These are phyloP conservation scores for Alectoris magna DNA, from an alignment of 2,797 vertebrate genomes.

Conservation along the genomic window DNA sequence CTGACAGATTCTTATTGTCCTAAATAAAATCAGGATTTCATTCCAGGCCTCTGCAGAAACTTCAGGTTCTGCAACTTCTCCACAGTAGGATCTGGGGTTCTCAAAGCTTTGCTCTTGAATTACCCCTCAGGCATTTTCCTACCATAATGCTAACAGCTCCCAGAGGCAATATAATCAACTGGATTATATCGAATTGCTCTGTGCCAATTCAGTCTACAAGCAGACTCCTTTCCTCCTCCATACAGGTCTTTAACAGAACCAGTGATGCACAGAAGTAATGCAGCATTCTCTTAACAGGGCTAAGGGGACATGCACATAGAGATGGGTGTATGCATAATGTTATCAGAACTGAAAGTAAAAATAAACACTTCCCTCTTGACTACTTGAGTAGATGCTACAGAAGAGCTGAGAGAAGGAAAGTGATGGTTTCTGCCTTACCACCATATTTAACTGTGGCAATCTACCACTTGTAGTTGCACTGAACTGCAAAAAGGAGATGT, in stretches of 20 bases:
- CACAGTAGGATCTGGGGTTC: not conserved
- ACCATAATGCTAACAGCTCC: not conserved
- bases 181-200: not conserved
- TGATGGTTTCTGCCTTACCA: not conserved
- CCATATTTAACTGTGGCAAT: not conserved
- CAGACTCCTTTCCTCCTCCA: not conserved
- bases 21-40: not conserved
- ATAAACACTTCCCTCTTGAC: not conserved
- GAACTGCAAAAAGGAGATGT: not conserved
- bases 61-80: not conserved
- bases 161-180: not conserved
- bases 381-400: not conserved
- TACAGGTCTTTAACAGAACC: not conserved
- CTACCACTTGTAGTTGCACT: not conserved
- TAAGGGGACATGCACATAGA: not conserved
- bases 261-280: not conserved
- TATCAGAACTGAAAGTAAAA: not conserved
- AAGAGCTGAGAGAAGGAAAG: not conserved
- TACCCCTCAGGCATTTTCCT: not conserved
- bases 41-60: not conserved
- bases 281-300: not conserved
- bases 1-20: not conserved
- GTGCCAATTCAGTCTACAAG: not conserved
- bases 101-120: not conserved
- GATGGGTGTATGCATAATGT: not conserved